Base-by-base conservation (phyloP, 2,888 invertebrate species). In the Platycheirus albimanus region DNA sequence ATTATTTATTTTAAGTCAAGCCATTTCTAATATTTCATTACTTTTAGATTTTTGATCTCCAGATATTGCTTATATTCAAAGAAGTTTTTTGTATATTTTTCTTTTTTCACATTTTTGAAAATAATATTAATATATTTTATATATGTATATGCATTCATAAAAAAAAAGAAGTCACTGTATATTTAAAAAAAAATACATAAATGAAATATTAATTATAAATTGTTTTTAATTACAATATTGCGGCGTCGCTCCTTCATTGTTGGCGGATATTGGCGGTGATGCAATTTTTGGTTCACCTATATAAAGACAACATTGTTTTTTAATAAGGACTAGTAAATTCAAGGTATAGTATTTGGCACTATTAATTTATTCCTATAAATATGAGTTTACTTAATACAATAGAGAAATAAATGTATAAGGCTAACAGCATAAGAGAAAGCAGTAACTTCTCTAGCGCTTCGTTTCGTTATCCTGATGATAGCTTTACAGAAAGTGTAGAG, bases 211-310 rank as follows among this genome's bases (percentile, higher is more conserved):
- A 76, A 67, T 72, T 76, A 81, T 54, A 76, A 66, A 24, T 69
- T 63, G 61, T 77, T 67, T 58, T 85, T 87, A 90, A 86, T 90
- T 90, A 87, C 89, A 90, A 67, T 86, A 87, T 86, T 89, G 89
- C 87, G 90, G 89, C 89, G 90, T 89, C 86, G 87, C 76, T 66
- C 80, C 88, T 72, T 86, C 86, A 69, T 86, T 88, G 36, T 87
- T 66, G 70, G 88, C 86, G 43, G 85, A 84, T 72, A 77, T 87
- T 85, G 86, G 88, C 84, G 86, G 88, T 85, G 88, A 87, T 86
- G 88, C 89, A 76, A 90, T 88, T 86, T 90, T 90, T 76, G 89
- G 88, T 85, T 90, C 90, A 86, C 90, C 90, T 90, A 63, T 13
- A 81, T 75, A 66, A 61, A 85, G 24, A 36, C 20, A 74, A 6